Conservation (phyloP, 30 jellyfish, hydroid and myxozoan genomes). For the Aurelia sp. region DNA sequence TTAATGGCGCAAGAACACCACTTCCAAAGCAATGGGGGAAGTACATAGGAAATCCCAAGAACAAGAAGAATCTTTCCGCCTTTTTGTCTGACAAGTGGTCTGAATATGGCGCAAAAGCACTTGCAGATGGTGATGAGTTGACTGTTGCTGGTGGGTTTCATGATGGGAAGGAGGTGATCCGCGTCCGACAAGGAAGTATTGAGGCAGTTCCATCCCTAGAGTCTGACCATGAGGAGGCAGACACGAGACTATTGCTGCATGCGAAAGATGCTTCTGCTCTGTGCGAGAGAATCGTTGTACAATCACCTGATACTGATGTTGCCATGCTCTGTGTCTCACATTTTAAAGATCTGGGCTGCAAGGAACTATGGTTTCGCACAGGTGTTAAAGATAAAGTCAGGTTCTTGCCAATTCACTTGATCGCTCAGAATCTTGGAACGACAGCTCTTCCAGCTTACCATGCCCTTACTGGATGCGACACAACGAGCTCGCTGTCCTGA, state of each 20-base stretch:
- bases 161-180: too few relatives aligned
- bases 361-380: neutral
- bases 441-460: conserved; percentile 24
- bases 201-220: too few relatives aligned
- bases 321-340: conserved; percentile 6
- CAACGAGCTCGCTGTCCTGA: conserved; percentile 18
- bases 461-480: conserved; percentile 18
- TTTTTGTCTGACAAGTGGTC: conserved; percentile 7
- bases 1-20: neutral
- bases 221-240: too few relatives aligned
- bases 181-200: too few relatives aligned
- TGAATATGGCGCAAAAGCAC: conserved; percentile 1
- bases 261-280: too few relatives aligned
- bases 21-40: conserved; percentile 17
- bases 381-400: neutral
- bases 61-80: conserved; percentile 1
- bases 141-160: too few relatives aligned
- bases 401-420: conserved; percentile 2
- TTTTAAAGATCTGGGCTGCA: neutral
- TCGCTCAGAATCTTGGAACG: conserved; percentile 9
- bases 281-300: neutral
- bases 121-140: neutral
- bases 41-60: conserved; percentile 12
- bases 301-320: conserved; percentile 20
- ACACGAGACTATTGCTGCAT: too few relatives aligned